Evolutionary conservation across 2,113 vertebrate species (phyloP).

Genomic region (Podarcis muralis): DNA sequence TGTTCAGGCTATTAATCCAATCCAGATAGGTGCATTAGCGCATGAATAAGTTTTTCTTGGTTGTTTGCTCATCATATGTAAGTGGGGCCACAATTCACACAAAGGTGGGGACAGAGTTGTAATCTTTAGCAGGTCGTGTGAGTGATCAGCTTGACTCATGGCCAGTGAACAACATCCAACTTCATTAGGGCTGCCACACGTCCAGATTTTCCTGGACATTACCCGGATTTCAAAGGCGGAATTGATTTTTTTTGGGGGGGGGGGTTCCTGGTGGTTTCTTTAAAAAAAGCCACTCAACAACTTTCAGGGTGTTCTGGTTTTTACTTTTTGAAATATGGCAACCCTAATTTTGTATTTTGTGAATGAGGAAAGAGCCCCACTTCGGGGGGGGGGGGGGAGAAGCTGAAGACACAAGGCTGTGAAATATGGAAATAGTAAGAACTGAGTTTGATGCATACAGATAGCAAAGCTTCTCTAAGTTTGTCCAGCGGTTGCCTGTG

Average conservation of each 20-base stretch:
- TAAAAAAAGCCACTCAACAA: no score
- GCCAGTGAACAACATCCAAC: no score
- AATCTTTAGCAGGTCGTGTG: not conserved
- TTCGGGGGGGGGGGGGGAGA: not conserved
- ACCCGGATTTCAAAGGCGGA: no score
- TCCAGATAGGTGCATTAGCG: not conserved
- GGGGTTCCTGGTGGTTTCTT: no score
- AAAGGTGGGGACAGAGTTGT: not conserved
- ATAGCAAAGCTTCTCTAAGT: not conserved
- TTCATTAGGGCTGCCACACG: no score
- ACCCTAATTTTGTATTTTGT: not conserved
- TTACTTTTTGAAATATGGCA: no score
- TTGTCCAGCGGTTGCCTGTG: not conserved
- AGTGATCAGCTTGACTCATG: no score
- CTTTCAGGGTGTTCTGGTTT: no score
- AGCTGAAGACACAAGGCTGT: not conserved
- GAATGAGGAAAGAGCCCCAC: not conserved
- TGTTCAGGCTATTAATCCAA: not conserved
- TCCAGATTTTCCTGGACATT: no score
- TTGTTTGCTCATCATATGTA: no score
- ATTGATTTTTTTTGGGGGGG: no score
- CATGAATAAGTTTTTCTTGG: no score
- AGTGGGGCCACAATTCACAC: not conserved
- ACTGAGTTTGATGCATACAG: not conserved
- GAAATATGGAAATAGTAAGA: not conserved